Evolutionary conservation across 2,888 invertebrate genomes (phyloP).

Genomic region (Miltochrista miniata): DNA sequence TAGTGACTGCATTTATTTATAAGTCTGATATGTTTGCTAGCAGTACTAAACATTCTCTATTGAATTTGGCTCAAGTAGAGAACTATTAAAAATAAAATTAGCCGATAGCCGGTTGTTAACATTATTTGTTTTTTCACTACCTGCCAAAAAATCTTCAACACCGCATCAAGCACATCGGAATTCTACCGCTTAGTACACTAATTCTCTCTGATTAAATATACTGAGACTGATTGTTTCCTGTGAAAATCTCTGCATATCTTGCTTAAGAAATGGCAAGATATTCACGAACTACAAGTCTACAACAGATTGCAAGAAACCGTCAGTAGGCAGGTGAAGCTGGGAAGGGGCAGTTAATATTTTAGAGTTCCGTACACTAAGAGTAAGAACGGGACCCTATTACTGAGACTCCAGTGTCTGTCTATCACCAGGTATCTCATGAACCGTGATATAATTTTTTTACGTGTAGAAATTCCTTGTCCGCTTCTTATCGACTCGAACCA

Average conservation of each 20-base stretch:
- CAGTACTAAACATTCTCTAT: constrained; percentile 1
- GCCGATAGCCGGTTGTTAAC: neutral
- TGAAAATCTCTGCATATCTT: neutral
- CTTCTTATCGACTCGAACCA: too few relatives aligned
- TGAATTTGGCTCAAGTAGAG: constrained; percentile 3
- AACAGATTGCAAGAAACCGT: too few relatives aligned
- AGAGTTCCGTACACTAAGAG: too few relatives aligned
- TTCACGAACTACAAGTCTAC: too few relatives aligned
- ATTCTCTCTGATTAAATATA: neutral
- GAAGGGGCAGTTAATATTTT: too few relatives aligned
- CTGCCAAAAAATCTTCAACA: constrained; percentile 3
- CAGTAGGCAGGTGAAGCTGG: too few relatives aligned
- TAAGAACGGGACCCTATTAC: too few relatives aligned
- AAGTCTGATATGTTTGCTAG: neutral
- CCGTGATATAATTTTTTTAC: too few relatives aligned
- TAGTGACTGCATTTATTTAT: neutral
- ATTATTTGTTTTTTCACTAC: constrained; percentile 1
- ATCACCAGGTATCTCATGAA: too few relatives aligned
- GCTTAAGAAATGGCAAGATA: neutral
- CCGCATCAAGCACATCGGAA: neutral
- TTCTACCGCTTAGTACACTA: neutral
- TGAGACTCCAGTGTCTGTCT: too few relatives aligned
- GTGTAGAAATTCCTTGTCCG: too few relatives aligned
- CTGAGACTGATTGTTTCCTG: neutral
- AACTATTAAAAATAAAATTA: constrained; percentile 1